Percentiles rank a stretch among this genome's conserved stretches.
phyloP scores from a whole-genome alignment of 2,113 vertebrate species.

The Xenotilapia caudafasciata region DNA sequence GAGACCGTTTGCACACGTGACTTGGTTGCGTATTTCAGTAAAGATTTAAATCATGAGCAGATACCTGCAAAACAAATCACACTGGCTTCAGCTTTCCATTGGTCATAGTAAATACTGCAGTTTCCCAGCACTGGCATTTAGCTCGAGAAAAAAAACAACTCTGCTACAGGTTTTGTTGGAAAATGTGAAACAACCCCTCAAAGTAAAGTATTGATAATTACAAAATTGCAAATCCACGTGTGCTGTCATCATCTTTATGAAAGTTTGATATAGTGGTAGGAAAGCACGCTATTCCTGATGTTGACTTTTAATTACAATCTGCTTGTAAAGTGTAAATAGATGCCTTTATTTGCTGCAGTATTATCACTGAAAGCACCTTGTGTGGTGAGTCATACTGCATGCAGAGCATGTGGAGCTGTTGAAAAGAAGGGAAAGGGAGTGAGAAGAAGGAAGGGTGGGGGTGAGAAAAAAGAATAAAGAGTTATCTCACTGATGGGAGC shows the following conservation, averaged over 20 bases:
- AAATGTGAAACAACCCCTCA: not conserved
- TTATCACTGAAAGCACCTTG: conserved; percentile 26
- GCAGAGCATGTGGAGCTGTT: conserved; percentile 1
- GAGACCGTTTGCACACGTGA: not conserved
- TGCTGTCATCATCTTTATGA: not conserved
- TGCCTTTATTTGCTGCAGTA: conserved; percentile 7
- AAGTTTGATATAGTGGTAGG: not conserved
- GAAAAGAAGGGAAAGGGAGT: not conserved
- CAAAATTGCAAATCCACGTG: not conserved
- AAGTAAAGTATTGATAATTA: not conserved
- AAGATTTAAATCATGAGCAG: not conserved
- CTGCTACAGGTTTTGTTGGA: not conserved
- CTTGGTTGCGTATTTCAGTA: not conserved
- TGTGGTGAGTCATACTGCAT: conserved; percentile 17
- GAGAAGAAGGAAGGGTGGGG: not conserved
- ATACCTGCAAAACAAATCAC: not conserved
- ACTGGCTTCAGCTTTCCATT: not conserved
- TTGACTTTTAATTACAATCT: conserved; percentile 19
- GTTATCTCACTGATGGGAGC: conserved; percentile 33
- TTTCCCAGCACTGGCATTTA: not conserved
- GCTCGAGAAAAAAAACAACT: not conserved
- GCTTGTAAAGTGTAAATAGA: conserved; percentile 8
- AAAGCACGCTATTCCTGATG: not conserved
- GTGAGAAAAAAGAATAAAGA: not conserved
- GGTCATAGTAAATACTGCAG: not conserved